phyloP scores from a whole-genome alignment of 2,797 vertebrate species.

The Salarias fasciatus region DNA sequence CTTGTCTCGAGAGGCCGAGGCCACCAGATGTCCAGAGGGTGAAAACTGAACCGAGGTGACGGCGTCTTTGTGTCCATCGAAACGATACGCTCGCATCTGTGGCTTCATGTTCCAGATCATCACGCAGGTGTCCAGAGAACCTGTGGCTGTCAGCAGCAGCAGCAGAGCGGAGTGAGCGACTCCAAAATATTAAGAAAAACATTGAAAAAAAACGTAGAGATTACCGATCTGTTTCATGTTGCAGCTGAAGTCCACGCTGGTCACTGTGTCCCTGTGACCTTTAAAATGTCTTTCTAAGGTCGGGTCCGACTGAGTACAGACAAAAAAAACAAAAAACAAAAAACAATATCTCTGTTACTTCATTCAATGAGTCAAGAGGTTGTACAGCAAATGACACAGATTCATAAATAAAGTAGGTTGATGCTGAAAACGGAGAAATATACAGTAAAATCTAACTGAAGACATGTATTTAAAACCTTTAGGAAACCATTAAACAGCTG shows the following conservation, averaged over 20 bases:
- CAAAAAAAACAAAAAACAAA: constrained; percentile 31
- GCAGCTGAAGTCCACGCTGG: constrained; percentile 90
- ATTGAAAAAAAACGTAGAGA: no score
- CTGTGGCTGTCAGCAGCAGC: constrained; percentile 81
- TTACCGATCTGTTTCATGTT: constrained; percentile 94
- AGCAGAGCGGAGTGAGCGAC: neutral
- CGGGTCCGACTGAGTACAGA: constrained; percentile 89
- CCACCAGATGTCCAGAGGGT: constrained; percentile 93
- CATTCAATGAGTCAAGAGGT: neutral
- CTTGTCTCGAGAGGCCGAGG: constrained; percentile 94
- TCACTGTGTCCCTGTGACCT: constrained; percentile 92
- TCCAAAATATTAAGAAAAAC: no score
- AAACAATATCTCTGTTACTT: neutral
- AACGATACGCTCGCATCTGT: constrained; percentile 92
- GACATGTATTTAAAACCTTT: no score
- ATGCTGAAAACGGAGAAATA: no score
- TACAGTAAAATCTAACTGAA: no score
- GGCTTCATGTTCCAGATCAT: constrained; percentile 97
- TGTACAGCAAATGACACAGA: no score
- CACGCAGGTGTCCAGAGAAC: constrained; percentile 92
- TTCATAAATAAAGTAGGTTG: no score
- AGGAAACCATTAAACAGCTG: no score
- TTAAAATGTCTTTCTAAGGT: constrained; percentile 92
- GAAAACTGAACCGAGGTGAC: constrained; percentile 92
- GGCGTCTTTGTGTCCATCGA: constrained; percentile 93